Conservation (phyloP, 2,113 vertebrate genomes). For the Maccullochella peelii region DNA sequence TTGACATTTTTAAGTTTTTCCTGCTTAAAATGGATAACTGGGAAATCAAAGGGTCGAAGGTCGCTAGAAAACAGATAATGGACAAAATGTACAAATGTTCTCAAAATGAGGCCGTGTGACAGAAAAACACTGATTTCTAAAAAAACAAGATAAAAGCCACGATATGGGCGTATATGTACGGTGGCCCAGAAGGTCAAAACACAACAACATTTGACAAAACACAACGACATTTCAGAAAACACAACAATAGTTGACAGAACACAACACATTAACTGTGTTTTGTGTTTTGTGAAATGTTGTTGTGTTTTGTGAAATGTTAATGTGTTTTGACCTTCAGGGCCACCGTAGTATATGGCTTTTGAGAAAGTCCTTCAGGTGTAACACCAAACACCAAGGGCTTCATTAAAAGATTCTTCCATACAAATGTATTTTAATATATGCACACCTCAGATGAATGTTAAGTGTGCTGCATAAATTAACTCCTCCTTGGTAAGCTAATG, state of each 20-base stretch:
- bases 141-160: background rate
- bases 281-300: too few species aligned
- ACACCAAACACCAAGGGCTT: slow-evolving; percentile 48
- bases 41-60: background rate
- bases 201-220: too few species aligned
- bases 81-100: background rate
- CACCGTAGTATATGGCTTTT: too few species aligned
- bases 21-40: background rate
- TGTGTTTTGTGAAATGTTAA: too few species aligned
- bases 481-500: slow-evolving; percentile 54
- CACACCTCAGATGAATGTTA: slow-evolving; percentile 60
- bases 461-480: slow-evolving; percentile 54
- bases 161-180: background rate
- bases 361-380: slow-evolving; percentile 28
- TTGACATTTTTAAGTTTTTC: background rate
- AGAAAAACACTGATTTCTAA: background rate
- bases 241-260: too few species aligned
- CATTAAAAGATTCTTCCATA: slow-evolving; percentile 54
- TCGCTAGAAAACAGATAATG: background rate
- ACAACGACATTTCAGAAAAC: too few species aligned
- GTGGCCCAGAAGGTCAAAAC: too few species aligned
- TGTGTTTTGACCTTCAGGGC: too few species aligned
- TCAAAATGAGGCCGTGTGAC: background rate
- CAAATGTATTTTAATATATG: slow-evolving; percentile 69
- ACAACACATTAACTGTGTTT: too few species aligned